Conservation (phyloP, 2,113 vertebrate genomes). For the Anolis carolinensis region DNA sequence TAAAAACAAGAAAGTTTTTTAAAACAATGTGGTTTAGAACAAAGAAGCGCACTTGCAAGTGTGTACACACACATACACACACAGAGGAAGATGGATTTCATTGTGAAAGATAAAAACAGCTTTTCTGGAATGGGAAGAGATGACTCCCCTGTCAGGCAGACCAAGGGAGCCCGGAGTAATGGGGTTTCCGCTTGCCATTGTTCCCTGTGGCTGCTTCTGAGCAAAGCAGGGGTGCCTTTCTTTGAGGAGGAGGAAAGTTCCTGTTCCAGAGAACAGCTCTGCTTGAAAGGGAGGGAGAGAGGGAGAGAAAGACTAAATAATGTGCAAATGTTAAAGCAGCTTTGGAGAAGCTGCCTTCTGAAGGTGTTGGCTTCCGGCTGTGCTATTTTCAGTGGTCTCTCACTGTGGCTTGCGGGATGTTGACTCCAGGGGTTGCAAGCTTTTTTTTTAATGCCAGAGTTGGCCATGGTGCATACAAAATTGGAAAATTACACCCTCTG, state of each 20-base stretch:
- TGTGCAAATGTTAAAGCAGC: conserved; percentile 14
- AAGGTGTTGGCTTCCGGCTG: neutral
- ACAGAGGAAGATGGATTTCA: conserved; percentile 47
- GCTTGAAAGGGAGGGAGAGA: conserved; percentile 25
- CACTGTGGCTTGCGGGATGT: neutral
- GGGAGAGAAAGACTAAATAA: conserved; percentile 3
- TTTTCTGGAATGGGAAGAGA: conserved; percentile 35
- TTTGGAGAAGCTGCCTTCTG: neutral
- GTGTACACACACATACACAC: neutral
- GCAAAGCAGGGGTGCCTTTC: neutral
- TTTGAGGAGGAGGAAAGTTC: conserved; percentile 13
- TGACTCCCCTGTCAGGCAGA: neutral
- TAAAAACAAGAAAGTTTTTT: conserved; percentile 5
- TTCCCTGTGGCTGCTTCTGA: neutral
- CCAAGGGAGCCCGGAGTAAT: conserved; percentile 19
- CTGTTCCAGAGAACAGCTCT: conserved; percentile 34
- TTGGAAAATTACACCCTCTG: conserved; percentile 22
- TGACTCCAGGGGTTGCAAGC: neutral
- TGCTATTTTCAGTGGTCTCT: neutral
- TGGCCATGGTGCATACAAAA: neutral
- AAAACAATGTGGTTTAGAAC: conserved; percentile 11
- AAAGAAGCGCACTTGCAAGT: neutral
- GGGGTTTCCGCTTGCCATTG: conserved; percentile 50
- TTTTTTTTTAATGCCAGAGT: neutral
- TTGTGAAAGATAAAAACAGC: conserved; percentile 47